phyloP scores from a whole-genome alignment of 2,888 invertebrate genomes.

The Himalopsyche japonica region DNA sequence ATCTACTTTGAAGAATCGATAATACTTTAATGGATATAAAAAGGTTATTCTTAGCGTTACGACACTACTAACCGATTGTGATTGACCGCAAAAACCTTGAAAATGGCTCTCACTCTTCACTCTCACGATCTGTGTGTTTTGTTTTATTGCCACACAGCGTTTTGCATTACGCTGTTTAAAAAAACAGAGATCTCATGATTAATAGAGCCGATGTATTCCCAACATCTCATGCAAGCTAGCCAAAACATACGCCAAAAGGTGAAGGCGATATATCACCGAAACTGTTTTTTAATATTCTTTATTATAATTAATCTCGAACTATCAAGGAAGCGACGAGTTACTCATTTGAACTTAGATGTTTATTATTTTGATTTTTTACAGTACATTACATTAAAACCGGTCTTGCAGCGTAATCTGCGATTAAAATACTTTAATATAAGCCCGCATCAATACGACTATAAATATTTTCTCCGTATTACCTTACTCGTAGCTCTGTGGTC shows the following conservation, averaged over 20 bases:
- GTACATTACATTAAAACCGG: not conserved
- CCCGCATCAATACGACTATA: not conserved
- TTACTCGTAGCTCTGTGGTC: not conserved
- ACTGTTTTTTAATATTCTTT: not conserved
- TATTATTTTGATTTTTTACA: not conserved
- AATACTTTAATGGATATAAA: not conserved
- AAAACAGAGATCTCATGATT: constrained; percentile 11
- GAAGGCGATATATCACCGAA: constrained; percentile 1
- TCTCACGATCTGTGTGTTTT: constrained; percentile 32
- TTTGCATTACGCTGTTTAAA: constrained; percentile 5
- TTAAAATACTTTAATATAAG: not conserved
- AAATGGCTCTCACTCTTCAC: constrained; percentile 25
- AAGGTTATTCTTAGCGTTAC: constrained; percentile 14
- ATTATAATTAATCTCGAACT: not conserved
- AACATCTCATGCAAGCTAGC: constrained; percentile 8
- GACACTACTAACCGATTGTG: constrained; percentile 6
- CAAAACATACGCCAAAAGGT: constrained; percentile 12
- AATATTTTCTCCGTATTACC: not conserved
- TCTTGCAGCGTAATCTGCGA: not conserved
- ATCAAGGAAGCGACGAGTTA: not conserved
- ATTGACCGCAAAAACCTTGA: constrained; percentile 31
- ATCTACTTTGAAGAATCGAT: not conserved
- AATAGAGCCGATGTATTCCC: not conserved
- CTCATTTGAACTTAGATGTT: not conserved
- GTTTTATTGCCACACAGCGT: constrained; percentile 18